These are phyloP conservation scores for Lycodopsis pacificus DNA, from an alignment of 2,797 vertebrate genomes.

Conservation along the genomic window DNA sequence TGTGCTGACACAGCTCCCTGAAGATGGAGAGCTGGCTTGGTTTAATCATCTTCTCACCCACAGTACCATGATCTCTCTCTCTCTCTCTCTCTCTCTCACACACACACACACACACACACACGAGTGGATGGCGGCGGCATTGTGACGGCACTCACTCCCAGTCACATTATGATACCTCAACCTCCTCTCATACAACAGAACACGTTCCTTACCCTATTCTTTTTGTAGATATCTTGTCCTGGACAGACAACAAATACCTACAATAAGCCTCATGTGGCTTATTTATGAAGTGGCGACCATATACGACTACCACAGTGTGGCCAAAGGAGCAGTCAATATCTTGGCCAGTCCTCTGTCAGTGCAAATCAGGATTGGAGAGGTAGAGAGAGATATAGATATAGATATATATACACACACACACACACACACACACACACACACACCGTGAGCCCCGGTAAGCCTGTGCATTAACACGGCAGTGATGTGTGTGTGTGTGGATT, in stretches of 20 bases:
- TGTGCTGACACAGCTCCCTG: conserved; percentile 77
- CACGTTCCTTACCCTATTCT: too few species aligned
- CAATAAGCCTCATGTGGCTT: background rate
- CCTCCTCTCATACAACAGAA: background rate
- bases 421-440: too few species aligned
- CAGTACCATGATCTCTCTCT: conserved; percentile 9
- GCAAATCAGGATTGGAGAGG: too few species aligned
- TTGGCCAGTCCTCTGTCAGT: too few species aligned
- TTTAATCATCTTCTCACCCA: conserved; percentile 74
- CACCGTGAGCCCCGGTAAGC: background rate
- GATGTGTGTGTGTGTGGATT: background rate
- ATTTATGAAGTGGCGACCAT: conserved; percentile 1
- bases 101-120: background rate
- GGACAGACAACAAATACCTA: background rate
- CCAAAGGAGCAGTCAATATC: conserved; percentile 16
- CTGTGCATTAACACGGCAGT: background rate
- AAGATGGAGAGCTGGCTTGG: conserved; percentile 58
- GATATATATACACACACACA: too few species aligned
- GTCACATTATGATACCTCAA: conserved; percentile 19
- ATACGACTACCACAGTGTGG: background rate
- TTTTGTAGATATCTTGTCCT: too few species aligned
- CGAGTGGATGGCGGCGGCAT: conserved; percentile 45
- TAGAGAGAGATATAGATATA: too few species aligned
- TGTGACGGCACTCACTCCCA: conserved; percentile 23
- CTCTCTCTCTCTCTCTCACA: too few species aligned